Base-by-base conservation (phyloP, 1,140 invertebrate genomes). In the Lasioglossum albipes region DNA sequence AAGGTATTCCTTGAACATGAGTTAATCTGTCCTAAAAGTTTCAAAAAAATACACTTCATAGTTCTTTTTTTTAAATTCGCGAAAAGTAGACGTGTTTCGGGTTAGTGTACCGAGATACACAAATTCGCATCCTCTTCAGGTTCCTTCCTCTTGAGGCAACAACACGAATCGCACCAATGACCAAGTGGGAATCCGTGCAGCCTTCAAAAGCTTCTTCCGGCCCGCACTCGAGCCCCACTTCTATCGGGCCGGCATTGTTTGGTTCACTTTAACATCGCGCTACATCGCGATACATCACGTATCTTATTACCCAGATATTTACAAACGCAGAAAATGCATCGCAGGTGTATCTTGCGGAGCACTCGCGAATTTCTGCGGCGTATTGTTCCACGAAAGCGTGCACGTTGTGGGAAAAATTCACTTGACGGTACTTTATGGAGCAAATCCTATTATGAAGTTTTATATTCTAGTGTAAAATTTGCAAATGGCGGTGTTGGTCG, bases 171-270 rank as follows among this genome's bases (percentile, higher is more conserved):
- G 16, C 41, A 3, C 42, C n/a, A 9, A 45, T n/a, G 59, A 5
- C 59, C 59, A 20, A 75, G 20, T 22, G 62, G 22, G 65, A 66
- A 75, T 65, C 45, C 13, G 20, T 18, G 20, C 22, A n/a, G 45
- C 62, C 57, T 36, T 71, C 49, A n/a, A 49, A 52, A 49, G 42
- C 20, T 42, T 27, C 42, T 68, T 49, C 20, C 62, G 42, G 41
- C 5, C 5, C n/a, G 66, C 41, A 22, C 65, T n/a, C 7, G 12
- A 27, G 66, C 10, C 22, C 12, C 42, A 49, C 66, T 49, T 68
- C 10, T n/a, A 68, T 68, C 66, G 66, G 49, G 57, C 57, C 20
- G 20, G n/a, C 22, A 68, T 68, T 68, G 66, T 68, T 68, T 22
- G 41, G 41, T 45, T 45, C 22, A n/a, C 42, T 49, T 68, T 49